Conservation (phyloP, 2,113 vertebrate genomes). For the Okapia johnstoni region DNA sequence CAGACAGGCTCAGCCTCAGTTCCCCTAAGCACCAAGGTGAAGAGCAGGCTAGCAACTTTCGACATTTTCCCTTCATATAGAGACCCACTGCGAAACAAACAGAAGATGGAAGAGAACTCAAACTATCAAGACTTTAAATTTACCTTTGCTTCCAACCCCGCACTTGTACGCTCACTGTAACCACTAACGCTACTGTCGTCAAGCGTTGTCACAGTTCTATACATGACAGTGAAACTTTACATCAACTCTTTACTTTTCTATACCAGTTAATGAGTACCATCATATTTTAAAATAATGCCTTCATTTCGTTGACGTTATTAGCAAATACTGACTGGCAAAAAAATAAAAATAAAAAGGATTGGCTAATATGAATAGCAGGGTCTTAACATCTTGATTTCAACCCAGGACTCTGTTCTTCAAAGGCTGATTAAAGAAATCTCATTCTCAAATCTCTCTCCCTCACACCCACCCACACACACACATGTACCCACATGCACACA, state of each 20-base stretch:
- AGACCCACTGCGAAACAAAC: neutral
- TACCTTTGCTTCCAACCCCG: neutral
- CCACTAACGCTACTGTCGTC: neutral
- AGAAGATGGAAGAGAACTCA: neutral
- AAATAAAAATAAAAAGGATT: neutral
- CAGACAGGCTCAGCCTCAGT: neutral
- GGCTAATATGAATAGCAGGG: neutral
- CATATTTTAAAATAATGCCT: neutral
- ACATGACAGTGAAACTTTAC: neutral
- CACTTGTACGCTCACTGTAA: neutral
- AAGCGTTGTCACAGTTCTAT: neutral
- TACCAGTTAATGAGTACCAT: neutral
- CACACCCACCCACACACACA: neutral
- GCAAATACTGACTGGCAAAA: neutral
- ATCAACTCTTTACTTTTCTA: neutral
- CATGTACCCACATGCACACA: neutral
- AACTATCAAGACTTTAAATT: neutral
- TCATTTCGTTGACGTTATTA: neutral
- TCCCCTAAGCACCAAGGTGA: constrained; percentile 17
- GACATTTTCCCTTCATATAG: neutral
- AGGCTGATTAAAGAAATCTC: neutral
- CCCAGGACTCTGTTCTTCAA: neutral
- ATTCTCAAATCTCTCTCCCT: neutral
- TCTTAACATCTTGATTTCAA: neutral
- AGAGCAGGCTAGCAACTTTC: neutral